Evolutionary conservation across 2,888 invertebrate genomes (phyloP).

Genomic region (Papilio demoleus): DNA sequence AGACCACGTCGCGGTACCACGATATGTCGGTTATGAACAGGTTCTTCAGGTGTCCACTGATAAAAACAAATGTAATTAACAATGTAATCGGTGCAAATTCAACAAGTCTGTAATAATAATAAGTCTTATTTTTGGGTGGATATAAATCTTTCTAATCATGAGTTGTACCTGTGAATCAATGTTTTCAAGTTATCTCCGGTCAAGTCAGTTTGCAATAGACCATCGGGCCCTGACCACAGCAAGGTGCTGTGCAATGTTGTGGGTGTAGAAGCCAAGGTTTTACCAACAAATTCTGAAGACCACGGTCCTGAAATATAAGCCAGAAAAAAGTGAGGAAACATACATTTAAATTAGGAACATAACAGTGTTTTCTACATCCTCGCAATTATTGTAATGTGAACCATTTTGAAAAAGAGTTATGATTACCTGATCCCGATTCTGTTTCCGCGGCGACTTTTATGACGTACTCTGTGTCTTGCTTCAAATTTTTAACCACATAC

Average conservation of each 20-base stretch:
- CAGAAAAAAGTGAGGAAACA: background rate
- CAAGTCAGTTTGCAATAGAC: constrained; percentile 91
- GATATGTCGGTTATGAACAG: constrained; percentile 88
- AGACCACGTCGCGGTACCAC: constrained; percentile 90
- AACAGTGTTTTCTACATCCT: too few relatives aligned
- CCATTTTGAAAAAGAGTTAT: background rate
- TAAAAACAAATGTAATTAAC: background rate
- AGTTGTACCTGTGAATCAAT: constrained; percentile 82
- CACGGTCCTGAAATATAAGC: constrained; percentile 86
- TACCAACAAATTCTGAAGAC: constrained; percentile 89
- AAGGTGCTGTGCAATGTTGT: constrained; percentile 85
- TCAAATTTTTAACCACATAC: constrained; percentile 87
- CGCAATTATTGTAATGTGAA: too few relatives aligned
- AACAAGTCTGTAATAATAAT: too few relatives aligned
- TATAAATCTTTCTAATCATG: background rate
- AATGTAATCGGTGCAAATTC: too few relatives aligned
- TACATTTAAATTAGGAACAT: background rate
- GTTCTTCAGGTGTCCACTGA: constrained; percentile 80
- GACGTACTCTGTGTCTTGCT: constrained; percentile 89
- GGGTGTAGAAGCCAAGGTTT: constrained; percentile 84
- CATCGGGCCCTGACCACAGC: constrained; percentile 90
- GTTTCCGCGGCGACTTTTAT: constrained; percentile 92
- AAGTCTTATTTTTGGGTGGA: too few relatives aligned
- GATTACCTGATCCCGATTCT: constrained; percentile 84
- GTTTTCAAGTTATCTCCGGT: constrained; percentile 90